A percentile compares a stretch with the other conserved stretches of the same genome.
Evolutionary conservation across 2,797 vertebrate genomes (phyloP).

Genomic region (Mormyrus proboscirostris): DNA sequence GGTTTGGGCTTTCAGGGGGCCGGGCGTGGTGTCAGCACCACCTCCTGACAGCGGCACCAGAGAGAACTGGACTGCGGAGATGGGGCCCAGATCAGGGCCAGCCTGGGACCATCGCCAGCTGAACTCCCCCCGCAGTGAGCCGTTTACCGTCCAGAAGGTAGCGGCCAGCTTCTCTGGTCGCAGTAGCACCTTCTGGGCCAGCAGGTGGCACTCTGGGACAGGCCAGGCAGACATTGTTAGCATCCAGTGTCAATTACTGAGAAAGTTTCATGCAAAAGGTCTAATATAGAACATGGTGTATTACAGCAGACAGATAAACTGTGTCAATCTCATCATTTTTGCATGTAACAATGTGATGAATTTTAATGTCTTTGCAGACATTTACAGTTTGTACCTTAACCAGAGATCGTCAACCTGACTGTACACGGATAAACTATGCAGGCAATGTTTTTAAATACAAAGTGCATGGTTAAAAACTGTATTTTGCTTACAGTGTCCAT

Average conservation of each 20-base stretch:
- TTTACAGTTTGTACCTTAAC: background rate
- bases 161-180: conserved; percentile 56
- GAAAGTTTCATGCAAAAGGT: background rate
- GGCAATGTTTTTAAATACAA: background rate
- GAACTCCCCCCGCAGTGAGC: conserved; percentile 50
- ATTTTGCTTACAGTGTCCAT: background rate
- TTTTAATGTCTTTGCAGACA: background rate
- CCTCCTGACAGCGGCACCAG: conserved; percentile 46
- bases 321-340: background rate
- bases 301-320: background rate
- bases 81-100: conserved; percentile 40
- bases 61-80: conserved; percentile 64
- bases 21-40: conserved; percentile 41
- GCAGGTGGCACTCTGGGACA: conserved; percentile 55
- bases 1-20: conserved; percentile 53
- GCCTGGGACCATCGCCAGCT: conserved; percentile 55
- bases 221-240: background rate
- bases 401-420: background rate
- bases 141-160: conserved; percentile 53
- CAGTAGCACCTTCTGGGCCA: conserved; percentile 54
- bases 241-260: background rate
- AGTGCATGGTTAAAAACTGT: background rate
- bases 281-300: background rate
- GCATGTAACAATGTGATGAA: background rate
- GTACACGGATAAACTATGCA: background rate